Evolutionary conservation across 2,113 vertebrate genomes (phyloP).

Genomic region (Toxotes jaculatrix): DNA sequence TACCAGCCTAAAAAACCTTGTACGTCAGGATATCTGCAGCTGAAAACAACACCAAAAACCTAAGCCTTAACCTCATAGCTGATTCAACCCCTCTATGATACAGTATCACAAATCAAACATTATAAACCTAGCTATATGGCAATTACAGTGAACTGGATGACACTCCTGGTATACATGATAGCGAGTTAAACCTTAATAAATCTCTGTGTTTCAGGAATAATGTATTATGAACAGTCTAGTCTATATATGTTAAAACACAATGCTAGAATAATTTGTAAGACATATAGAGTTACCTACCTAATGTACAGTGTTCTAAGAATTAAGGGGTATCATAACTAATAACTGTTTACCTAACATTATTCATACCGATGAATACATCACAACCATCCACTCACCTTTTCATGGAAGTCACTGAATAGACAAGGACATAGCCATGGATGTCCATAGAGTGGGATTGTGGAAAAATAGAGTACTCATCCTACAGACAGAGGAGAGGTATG

Average conservation of each 20-base stretch:
- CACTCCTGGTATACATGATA: neutral
- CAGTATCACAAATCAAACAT: neutral
- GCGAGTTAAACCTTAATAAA: neutral
- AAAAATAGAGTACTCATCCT: constrained; percentile 92
- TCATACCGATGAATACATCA: neutral
- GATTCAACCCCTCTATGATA: neutral
- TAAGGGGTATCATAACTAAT: neutral
- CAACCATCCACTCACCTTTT: constrained; percentile 83
- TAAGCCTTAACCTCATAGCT: neutral
- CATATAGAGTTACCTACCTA: neutral
- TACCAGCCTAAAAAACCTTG: neutral
- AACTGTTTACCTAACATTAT: neutral
- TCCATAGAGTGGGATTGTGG: constrained; percentile 88
- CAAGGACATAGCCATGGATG: constrained; percentile 89
- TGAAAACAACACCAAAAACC: neutral
- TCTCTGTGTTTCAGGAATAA: neutral
- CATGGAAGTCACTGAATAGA: constrained; percentile 89
- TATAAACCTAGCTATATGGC: neutral
- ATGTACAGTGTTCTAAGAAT: neutral
- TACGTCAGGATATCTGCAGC: neutral
- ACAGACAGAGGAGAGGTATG: constrained; percentile 18
- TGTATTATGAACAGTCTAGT: neutral
- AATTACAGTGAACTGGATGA: neutral
- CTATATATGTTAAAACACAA: neutral
- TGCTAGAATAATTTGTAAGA: neutral